These are phyloP conservation scores for Caenorhabditis imperialis DNA, from an alignment of 2,888 invertebrate genomes.

Conservation along the genomic window DNA sequence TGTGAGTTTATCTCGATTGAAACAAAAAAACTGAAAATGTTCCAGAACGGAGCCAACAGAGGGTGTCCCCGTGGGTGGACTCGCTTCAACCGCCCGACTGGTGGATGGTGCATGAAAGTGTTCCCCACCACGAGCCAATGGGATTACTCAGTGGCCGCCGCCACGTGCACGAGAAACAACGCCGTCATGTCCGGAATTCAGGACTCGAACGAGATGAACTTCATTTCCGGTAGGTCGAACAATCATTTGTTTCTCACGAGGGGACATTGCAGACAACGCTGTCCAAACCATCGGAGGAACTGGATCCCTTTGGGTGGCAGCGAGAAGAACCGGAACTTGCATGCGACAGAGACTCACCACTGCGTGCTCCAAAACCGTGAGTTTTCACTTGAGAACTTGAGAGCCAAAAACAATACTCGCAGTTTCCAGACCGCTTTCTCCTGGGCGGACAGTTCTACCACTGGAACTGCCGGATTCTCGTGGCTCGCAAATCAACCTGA, in stretches of 20 bases:
- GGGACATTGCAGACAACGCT: neutral
- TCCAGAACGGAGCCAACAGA: neutral
- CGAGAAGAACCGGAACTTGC: slow-evolving; percentile 11
- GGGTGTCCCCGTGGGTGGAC: slow-evolving; percentile 4
- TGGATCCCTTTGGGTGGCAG: slow-evolving; percentile 29
- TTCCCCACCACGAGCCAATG: neutral
- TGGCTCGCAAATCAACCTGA: no score
- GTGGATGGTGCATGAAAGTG: slow-evolving; percentile 9
- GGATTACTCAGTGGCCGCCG: slow-evolving; percentile 13
- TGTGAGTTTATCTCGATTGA: no score
- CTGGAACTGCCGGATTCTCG: slow-evolving; percentile 23
- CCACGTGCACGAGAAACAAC: neutral
- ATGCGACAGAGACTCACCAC: slow-evolving; percentile 8
- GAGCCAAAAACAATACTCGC: no score
- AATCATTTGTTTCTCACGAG: neutral
- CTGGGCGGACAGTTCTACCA: slow-evolving; percentile 22
- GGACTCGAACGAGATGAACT: slow-evolving; percentile 11
- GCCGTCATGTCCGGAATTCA: slow-evolving; percentile 34
- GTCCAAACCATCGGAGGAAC: neutral
- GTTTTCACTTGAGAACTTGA: no score
- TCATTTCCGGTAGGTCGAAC: neutral
- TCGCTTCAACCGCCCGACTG: neutral
- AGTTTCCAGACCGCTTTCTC: slow-evolving; percentile 14
- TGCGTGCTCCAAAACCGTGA: slow-evolving; percentile 9
- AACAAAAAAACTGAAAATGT: no score